Conservation (phyloP, 2,113 vertebrate genomes). For the Oreochromis spilurus region DNA sequence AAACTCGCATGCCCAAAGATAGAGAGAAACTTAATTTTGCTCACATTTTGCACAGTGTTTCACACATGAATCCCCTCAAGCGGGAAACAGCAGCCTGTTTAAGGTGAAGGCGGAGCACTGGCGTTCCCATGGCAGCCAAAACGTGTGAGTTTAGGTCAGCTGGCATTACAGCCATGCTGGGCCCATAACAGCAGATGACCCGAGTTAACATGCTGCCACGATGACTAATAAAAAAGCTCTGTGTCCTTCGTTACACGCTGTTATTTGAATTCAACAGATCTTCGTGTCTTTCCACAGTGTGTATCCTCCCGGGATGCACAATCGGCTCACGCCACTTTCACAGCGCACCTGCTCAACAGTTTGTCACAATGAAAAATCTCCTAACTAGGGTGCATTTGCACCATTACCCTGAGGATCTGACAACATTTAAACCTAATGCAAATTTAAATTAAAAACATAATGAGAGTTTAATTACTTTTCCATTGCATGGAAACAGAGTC, state of each 20-base stretch:
- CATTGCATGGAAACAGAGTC: not conserved
- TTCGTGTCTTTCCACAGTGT: not conserved
- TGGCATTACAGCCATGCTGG: not conserved
- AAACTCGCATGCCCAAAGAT: not conserved
- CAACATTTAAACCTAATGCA: not conserved
- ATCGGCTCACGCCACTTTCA: not conserved
- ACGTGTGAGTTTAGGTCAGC: not conserved
- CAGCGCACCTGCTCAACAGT: slow-evolving; percentile 2
- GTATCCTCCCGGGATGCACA: not conserved
- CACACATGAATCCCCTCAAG: not conserved
- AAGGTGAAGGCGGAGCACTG: not conserved
- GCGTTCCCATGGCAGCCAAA: slow-evolving; percentile 45
- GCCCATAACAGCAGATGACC: slow-evolving; percentile 15
- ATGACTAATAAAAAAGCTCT: slow-evolving; percentile 48
- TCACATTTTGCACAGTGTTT: not conserved
- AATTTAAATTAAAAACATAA: not conserved
- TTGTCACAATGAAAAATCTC: not conserved
- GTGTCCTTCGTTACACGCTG: not conserved
- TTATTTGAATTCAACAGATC: slow-evolving; percentile 32
- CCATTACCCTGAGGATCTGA: not conserved
- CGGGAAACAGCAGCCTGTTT: not conserved
- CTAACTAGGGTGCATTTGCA: not conserved
- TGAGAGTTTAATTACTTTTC: slow-evolving; percentile 10
- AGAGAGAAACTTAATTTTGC: not conserved
- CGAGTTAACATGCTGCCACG: not conserved